Conservation (phyloP, 1,140 invertebrate genomes). For the Adoxophyes honmai region DNA sequence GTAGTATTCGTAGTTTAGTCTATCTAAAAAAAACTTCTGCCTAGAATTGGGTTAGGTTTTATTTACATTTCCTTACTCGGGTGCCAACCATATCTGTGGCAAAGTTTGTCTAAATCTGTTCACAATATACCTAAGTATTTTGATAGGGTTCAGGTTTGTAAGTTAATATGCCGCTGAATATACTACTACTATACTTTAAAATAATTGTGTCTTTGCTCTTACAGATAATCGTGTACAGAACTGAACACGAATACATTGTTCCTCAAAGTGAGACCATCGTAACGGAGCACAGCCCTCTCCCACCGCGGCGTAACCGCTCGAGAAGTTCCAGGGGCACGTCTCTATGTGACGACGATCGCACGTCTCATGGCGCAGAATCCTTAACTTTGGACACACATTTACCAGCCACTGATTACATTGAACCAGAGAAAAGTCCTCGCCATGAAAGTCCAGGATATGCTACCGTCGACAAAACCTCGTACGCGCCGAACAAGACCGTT, state of each 20-base stretch:
- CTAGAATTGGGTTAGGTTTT: no score
- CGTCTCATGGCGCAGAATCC: constrained; percentile 84
- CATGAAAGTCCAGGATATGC: constrained; percentile 82
- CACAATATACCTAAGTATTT: no score
- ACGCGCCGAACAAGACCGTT: constrained; percentile 38
- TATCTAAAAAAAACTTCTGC: no score
- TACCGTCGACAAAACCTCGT: constrained; percentile 79
- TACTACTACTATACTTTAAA: neutral
- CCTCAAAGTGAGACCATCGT: constrained; percentile 69
- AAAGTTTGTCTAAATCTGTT: no score
- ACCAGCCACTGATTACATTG: constrained; percentile 50
- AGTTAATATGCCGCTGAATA: no score
- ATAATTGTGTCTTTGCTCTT: constrained; percentile 28
- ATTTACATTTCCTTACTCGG: no score
- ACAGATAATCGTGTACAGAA: constrained; percentile 80
- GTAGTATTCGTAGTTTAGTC: no score
- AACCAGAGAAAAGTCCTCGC: constrained; percentile 68
- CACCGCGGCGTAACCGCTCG: constrained; percentile 72
- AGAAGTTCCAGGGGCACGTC: constrained; percentile 79
- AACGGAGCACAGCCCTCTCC: constrained; percentile 63
- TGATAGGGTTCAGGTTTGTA: no score
- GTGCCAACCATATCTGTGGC: no score
- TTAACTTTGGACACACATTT: constrained; percentile 71
- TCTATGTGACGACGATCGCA: constrained; percentile 82
- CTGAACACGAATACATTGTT: constrained; percentile 80